These are phyloP conservation scores for Kryptolebias marmoratus DNA, from an alignment of 2,113 vertebrate genomes.

Conservation along the genomic window DNA sequence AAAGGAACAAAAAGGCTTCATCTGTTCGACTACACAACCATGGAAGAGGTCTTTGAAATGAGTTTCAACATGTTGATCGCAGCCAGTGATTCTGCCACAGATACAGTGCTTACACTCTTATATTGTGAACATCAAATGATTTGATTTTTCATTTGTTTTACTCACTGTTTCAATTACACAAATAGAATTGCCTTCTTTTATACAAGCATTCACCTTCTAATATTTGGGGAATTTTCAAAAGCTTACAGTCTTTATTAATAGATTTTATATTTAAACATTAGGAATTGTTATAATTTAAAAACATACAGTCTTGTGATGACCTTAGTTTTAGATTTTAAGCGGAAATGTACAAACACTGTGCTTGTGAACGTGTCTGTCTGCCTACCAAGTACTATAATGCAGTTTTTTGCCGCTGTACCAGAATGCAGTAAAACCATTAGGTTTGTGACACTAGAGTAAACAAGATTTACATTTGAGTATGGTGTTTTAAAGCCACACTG, in stretches of 20 bases:
- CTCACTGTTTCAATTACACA: too few species aligned
- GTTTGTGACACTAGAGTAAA: conserved; percentile 54
- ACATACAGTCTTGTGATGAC: too few species aligned
- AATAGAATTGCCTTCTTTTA: too few species aligned
- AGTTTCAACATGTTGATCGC: background rate
- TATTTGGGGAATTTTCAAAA: background rate
- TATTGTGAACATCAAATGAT: too few species aligned
- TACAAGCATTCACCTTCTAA: background rate
- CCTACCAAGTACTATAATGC: conserved; percentile 56
- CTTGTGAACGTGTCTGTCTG: conserved; percentile 27
- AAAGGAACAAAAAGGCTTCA: too few species aligned
- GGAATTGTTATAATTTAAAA: background rate
- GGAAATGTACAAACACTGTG: conserved; percentile 35
- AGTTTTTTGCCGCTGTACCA: conserved; percentile 51
- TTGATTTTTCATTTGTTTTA: too few species aligned
- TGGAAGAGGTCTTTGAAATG: background rate
- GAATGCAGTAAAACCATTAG: conserved; percentile 67
- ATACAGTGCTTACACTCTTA: too few species aligned
- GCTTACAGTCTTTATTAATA: background rate
- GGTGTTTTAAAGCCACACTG: conserved; percentile 44
- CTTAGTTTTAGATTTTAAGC: background rate
- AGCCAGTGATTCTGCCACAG: background rate
- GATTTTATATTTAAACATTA: background rate
- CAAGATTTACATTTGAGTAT: conserved; percentile 48
- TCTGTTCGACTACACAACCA: background rate